Base-by-base conservation (phyloP, 2,797 vertebrate genomes). In the Protonibea diacanthus region DNA sequence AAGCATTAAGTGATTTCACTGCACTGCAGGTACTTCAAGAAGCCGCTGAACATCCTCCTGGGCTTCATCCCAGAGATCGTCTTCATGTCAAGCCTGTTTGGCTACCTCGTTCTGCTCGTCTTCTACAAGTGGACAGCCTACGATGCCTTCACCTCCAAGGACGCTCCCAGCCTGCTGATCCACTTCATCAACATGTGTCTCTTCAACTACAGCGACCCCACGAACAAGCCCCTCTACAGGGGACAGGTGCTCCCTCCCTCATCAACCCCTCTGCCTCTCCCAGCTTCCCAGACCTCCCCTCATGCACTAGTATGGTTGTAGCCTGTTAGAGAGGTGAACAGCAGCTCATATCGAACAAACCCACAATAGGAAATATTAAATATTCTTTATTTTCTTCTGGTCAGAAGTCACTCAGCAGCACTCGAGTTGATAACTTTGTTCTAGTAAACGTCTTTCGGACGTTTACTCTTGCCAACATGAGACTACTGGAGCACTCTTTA, bases 161-260 rank as follows among this genome's bases (percentile, higher is more conserved):
- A 96, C 1, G 98, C 98, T 1, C 98, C 98, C 0, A 99, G 98
- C 71, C 96, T 99, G 76, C 96, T 99, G 80, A 99, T 99, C 79
- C 97, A 98, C 86, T 99, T 99, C 74, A 99, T 99, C 94, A 99
- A 99, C 92, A 99, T 99, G 98, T 99, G 97, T 93, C 96, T 99
- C 20, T 99, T 99, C 91, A 98, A 96, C 94, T 99, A 99, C 75
- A 88, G 74, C 0, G 97, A 99, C 65, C 91, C 95, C 44, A 95
- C 92, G 42, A 94, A 88, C 81, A 95, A 96, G 40, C 95, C 96
- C 88, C 96, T 99, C 61, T 99, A 99, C 68, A 93, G 87, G n/a
- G 98, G 98, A 89, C 98, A 99, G 97, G 98, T 99, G 88, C 87
- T 71, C 38, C 75, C 48, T 40, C 58, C 47, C 45, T 58, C 75